Percentiles rank a stretch among this genome's conserved stretches.
These are phyloP conservation scores for Pantala flavescens DNA, from an alignment of 1,140 invertebrate genomes.

Conservation along the genomic window DNA sequence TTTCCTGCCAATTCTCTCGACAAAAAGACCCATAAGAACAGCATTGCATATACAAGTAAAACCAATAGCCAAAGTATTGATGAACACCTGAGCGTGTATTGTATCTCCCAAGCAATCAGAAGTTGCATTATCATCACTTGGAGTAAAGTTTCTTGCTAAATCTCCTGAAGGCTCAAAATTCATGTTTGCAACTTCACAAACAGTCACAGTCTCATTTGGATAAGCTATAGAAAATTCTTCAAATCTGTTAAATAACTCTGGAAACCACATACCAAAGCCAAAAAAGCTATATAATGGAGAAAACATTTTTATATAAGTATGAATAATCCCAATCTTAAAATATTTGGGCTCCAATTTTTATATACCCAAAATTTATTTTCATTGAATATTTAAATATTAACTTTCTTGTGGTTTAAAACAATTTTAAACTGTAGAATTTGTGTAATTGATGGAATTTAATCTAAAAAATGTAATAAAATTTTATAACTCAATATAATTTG, in stretches of 20 bases:
- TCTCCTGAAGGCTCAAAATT: background rate
- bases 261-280: constrained; percentile 86
- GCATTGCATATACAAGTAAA: background rate
- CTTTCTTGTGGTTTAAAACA: too few species aligned
- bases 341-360: too few species aligned
- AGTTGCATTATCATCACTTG: background rate
- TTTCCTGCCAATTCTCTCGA: background rate
- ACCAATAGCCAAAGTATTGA: background rate
- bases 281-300: constrained; percentile 53
- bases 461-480: too few species aligned
- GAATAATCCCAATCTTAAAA: too few species aligned
- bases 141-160: too few species aligned
- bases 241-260: constrained; percentile 76
- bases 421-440: too few species aligned
- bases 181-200: constrained; percentile 58
- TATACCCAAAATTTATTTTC: too few species aligned
- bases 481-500: too few species aligned
- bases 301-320: background rate
- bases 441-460: too few species aligned
- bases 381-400: too few species aligned
- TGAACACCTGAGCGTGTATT: background rate
- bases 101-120: background rate
- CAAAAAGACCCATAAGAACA: background rate
- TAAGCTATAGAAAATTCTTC: constrained; percentile 57
- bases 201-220: constrained; percentile 46